Evolutionary conservation across 2,888 invertebrate species (phyloP), one percentile per base, ranked within the genome.

Genomic region (Latrodectus hesperus): DNA sequence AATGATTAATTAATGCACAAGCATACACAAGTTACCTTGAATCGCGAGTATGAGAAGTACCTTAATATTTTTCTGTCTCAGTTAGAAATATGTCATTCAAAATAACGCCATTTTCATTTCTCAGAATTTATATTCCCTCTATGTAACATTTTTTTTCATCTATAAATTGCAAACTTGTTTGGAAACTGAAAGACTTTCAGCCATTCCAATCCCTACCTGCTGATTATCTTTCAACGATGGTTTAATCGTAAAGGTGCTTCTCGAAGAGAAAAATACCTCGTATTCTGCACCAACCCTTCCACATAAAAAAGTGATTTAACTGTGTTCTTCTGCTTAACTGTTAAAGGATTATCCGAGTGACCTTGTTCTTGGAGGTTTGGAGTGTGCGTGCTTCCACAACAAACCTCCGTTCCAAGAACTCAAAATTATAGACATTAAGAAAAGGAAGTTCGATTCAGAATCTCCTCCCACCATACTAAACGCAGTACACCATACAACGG

Each of bases 341-440:
- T n/a, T 60, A 6, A 6, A 16, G 60, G 12, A 16, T 80, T 17
- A 80, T 55, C 80, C 80, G 52, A 80, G 72, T 80, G 80, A 73
- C 80, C 80, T 80, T 80, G 80, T 80, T 80, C 72, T n/a, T 16
- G 17, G 68, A 16, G 11, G 60, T 49, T 76, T 49, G 49, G 51
- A 71, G 14, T n/a, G 60, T 60, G 60, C 60, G 60, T 60, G 60
- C 60, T 60, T 60, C 60, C 12, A 16, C 12, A 16, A n/a, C 60
- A 60, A 60, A 38, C 38, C 60, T 60, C n/a, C 60, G 12, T 60
- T 60, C 16, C 60, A 64, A 17, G 68, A 53, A 71, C 14, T 65
- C 49, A 17, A 80, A 80, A 80, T 80, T 80, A 80, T 80, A 80
- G 80, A 80, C 72, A 80, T 80, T 80, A 80, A 52, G 80, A 16